A percentile compares a stretch with the other conserved stretches of the same genome.
These are phyloP conservation scores for Junco hyemalis DNA, from an alignment of 2,113 vertebrate genomes.

Conservation along the genomic window DNA sequence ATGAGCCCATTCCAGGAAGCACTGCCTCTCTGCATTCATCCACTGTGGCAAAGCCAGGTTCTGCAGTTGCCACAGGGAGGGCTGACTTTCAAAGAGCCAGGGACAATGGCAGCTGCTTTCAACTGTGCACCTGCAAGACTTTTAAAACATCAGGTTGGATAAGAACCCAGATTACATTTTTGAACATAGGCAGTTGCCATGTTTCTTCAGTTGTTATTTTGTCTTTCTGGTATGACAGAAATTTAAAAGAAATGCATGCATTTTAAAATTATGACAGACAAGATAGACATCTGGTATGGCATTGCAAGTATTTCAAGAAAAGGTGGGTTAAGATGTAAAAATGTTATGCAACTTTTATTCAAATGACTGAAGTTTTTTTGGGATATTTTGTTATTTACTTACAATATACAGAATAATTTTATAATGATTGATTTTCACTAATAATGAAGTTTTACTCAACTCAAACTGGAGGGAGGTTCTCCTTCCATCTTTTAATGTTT, in stretches of 20 bases:
- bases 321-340: not conserved
- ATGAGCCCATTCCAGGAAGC: not conserved
- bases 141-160: not conserved
- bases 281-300: not conserved
- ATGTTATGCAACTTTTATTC: not conserved
- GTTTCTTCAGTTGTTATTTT: slow-evolving; percentile 17
- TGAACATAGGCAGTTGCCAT: not conserved
- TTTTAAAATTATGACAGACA: slow-evolving; percentile 1
- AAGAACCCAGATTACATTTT: not conserved
- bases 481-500: slow-evolving; percentile 3
- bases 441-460: not conserved
- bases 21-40: not conserved
- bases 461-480: not conserved
- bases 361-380: slow-evolving; percentile 5
- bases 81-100: slow-evolving; percentile 27
- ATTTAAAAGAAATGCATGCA: not conserved
- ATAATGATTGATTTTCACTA: not conserved
- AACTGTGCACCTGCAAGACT: not conserved
- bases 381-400: not conserved
- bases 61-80: slow-evolving; percentile 37
- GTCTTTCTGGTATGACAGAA: not conserved
- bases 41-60: slow-evolving; percentile 11
- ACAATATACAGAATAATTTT: not conserved
- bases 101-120: slow-evolving; percentile 52
- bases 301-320: not conserved